Conservation (phyloP, 2,888 invertebrate genomes). For the Platycheirus rosarum region DNA sequence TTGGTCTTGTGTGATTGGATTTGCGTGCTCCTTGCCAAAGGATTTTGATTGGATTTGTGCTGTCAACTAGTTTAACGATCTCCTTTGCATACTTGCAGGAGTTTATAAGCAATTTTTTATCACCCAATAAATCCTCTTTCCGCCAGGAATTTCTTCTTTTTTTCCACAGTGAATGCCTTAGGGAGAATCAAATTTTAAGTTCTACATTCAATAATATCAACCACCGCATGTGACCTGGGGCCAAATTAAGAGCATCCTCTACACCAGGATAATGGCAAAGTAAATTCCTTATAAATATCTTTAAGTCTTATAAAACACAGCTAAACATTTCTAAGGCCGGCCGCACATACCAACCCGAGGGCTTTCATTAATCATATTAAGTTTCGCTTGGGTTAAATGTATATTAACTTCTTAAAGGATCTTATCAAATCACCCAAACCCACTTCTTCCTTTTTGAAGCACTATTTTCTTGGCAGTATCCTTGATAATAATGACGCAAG, state of each 20-base stretch:
- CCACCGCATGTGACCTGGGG: conserved; percentile 51
- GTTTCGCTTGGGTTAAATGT: conserved; percentile 56
- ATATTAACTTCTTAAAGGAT: conserved; percentile 70
- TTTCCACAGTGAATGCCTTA: neutral
- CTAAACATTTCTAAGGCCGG: conserved; percentile 19
- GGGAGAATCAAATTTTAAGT: conserved; percentile 45
- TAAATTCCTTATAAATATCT: conserved; percentile 52
- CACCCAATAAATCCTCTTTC: neutral
- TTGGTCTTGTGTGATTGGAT: conserved; percentile 65
- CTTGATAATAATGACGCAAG: conserved; percentile 47
- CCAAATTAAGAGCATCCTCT: conserved; percentile 42
- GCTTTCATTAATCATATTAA: conserved; percentile 71
- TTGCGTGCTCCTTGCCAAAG: conserved; percentile 53
- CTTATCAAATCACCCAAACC: conserved; percentile 57
- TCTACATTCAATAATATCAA: conserved; percentile 42
- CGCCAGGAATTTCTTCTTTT: neutral
- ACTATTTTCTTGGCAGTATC: conserved; percentile 35
- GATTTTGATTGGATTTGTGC: conserved; percentile 71
- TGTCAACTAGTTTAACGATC: conserved; percentile 65
- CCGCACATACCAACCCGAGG: conserved; percentile 42
- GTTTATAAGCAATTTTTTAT: neutral
- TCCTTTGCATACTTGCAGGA: conserved; percentile 15
- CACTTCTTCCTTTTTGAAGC: conserved; percentile 8
- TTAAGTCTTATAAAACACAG: conserved; percentile 33
- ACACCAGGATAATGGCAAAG: conserved; percentile 10